These are phyloP conservation scores for Ophiodon elongatus DNA, from an alignment of 2,113 vertebrate species.

Conservation along the genomic window DNA sequence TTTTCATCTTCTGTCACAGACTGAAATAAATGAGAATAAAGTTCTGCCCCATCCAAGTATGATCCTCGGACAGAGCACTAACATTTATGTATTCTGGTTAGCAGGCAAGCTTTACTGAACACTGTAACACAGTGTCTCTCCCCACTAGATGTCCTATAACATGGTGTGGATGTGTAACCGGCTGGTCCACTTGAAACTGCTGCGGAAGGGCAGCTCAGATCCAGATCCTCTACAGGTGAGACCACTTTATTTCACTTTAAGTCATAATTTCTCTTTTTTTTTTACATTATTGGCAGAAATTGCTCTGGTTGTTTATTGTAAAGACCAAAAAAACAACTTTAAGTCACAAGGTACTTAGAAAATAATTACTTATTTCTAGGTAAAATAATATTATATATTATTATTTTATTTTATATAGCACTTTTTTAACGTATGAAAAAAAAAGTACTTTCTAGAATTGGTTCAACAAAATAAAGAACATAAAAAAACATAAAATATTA, in stretches of 20 bases:
- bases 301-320: neutral
- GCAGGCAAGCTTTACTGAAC: neutral
- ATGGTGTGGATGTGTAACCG: constrained; percentile 85
- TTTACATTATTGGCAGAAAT: neutral
- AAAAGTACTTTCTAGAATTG: no score
- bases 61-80: neutral
- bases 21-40: neutral
- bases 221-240: constrained; percentile 80
- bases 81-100: neutral
- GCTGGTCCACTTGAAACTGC: constrained; percentile 72
- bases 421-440: no score
- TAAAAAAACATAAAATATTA: no score
- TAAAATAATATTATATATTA: neutral
- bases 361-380: neutral
- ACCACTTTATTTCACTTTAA: neutral
- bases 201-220: constrained; percentile 56
- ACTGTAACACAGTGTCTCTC: neutral
- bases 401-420: no score
- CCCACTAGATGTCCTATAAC: constrained; percentile 81
- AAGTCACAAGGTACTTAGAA: no score
- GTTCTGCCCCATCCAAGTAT: neutral
- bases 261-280: no score
- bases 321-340: neutral
- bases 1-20: neutral
- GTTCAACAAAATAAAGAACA: no score